Percentiles rank a stretch among this genome's conserved stretches.
Conservation (phyloP, 2,888 invertebrate genomes). For the Alloscopus bannaensis region DNA sequence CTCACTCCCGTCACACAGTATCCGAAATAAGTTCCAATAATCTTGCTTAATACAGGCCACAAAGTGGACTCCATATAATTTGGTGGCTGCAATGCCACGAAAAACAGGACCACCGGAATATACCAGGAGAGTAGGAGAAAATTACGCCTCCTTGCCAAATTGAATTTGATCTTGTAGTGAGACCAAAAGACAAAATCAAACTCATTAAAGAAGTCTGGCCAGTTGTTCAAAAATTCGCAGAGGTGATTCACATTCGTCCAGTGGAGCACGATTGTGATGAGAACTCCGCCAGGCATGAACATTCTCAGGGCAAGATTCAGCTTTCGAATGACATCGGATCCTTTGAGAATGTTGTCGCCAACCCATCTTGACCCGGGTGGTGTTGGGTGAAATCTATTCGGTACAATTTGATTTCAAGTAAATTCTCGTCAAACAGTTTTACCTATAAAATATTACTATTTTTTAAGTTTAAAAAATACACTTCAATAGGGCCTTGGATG, state of each 20-base stretch:
- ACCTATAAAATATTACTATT: too few relatives aligned
- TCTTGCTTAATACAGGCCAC: neutral
- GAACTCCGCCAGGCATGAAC: neutral
- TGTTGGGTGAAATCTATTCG: neutral
- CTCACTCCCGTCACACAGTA: slow-evolving; percentile 2
- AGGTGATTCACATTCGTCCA: neutral
- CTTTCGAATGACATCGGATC: slow-evolving; percentile 1
- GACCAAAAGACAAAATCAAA: neutral
- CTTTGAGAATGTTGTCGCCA: slow-evolving; percentile 3
- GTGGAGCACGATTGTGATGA: neutral
- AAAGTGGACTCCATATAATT: neutral
- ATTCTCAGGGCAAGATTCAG: neutral
- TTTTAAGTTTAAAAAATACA: too few relatives aligned
- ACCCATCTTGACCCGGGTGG: slow-evolving; percentile 18
- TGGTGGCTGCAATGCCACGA: neutral
- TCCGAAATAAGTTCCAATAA: neutral
- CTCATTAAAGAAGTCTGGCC: slow-evolving; percentile 15
- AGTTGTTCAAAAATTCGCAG: slow-evolving; percentile 35
- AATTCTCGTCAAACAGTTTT: too few relatives aligned
- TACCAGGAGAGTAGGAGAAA: slow-evolving; percentile 1
- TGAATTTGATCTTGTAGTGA: neutral
- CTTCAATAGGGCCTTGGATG: too few relatives aligned
- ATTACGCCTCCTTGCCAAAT: slow-evolving; percentile 8
- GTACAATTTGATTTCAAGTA: too few relatives aligned
- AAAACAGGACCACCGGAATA: neutral